Conservation (phyloP, 2,888 invertebrate genomes). For the Caenorhabditis drosophilae region DNA sequence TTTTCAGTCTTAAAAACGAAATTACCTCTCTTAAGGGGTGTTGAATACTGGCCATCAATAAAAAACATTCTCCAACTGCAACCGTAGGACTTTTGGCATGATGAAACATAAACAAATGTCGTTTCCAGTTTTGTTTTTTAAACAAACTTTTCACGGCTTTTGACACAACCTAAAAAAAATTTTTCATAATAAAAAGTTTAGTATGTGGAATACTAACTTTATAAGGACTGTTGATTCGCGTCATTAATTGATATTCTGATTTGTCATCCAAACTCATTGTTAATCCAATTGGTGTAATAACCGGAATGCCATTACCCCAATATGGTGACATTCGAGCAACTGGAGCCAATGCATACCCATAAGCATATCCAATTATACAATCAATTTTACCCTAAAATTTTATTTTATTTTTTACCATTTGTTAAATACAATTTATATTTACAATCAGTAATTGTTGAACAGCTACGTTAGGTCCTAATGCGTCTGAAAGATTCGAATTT, state of each 20-base stretch:
- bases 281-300: slow-evolving; percentile 82
- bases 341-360: slow-evolving; percentile 63
- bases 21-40: slow-evolving; percentile 30
- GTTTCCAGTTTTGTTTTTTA: slow-evolving; percentile 46
- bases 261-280: slow-evolving; percentile 81
- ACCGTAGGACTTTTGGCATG: slow-evolving; percentile 37
- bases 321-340: slow-evolving; percentile 66
- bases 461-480: slow-evolving; percentile 66
- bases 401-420: background rate
- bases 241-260: slow-evolving; percentile 79
- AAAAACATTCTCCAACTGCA: slow-evolving; percentile 62
- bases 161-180: slow-evolving; percentile 35
- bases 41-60: slow-evolving; percentile 60
- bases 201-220: slow-evolving; percentile 48
- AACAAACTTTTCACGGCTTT: slow-evolving; percentile 48
- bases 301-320: slow-evolving; percentile 74
- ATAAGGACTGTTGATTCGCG: slow-evolving; percentile 83
- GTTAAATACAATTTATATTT: background rate
- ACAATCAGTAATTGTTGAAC: slow-evolving; percentile 53
- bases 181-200: background rate
- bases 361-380: slow-evolving; percentile 65
- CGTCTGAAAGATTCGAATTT: slow-evolving; percentile 61
- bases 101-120: slow-evolving; percentile 60
- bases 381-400: slow-evolving; percentile 44
- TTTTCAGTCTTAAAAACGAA: too few species aligned